Conservation (phyloP, 2,797 vertebrate species). For the Phyllotis vaccarum region DNA sequence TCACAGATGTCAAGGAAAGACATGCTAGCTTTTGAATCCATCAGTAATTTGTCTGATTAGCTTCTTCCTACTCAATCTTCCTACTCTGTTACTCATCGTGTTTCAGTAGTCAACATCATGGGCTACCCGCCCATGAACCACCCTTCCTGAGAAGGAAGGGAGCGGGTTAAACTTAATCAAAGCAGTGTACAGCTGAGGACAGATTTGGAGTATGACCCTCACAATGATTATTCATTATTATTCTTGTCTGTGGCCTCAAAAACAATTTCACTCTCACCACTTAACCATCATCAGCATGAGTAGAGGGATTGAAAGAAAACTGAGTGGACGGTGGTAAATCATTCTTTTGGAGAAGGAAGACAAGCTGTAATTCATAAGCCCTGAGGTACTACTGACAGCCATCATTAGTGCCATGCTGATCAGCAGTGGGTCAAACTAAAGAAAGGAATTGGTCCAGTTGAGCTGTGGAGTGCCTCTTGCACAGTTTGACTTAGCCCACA, state of each 20-base stretch:
- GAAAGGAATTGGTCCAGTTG: neutral
- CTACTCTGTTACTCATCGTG: neutral
- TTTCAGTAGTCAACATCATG: neutral
- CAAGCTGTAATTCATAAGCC: neutral
- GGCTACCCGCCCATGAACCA: too few relatives aligned
- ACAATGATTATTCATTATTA: constrained; percentile 16
- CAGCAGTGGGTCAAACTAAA: neutral
- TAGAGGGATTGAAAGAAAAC: neutral
- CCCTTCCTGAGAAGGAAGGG: neutral
- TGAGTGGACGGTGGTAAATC: neutral
- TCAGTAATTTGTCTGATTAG: neutral
- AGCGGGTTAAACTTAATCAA: constrained; percentile 19
- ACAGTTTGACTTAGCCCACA: neutral
- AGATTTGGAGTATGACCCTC: neutral
- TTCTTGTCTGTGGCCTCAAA: neutral
- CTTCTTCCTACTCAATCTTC: neutral
- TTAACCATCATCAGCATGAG: neutral
- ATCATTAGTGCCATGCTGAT: constrained; percentile 18
- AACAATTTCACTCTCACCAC: neutral
- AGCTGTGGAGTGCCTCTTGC: neutral
- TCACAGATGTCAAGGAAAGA: neutral
- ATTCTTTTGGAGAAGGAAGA: neutral
- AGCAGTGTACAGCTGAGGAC: neutral
- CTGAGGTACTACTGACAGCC: neutral
- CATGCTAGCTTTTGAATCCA: neutral